Evolutionary conservation across 2,888 invertebrate species (phyloP).

Genomic region (Melitaea athalia): DNA sequence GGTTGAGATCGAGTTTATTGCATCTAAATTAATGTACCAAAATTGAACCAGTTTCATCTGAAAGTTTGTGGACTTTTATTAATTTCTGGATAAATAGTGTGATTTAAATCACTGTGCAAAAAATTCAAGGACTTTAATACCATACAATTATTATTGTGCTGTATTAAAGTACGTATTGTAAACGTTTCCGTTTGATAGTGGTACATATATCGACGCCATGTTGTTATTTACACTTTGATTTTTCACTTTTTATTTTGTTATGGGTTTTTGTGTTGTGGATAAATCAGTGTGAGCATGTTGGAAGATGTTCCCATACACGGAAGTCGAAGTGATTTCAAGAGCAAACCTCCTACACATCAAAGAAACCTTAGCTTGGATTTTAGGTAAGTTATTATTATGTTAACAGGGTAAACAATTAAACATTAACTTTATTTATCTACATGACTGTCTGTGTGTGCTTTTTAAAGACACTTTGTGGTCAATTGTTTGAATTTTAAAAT

Average conservation of each 20-base stretch:
- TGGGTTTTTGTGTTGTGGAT: constrained; percentile 69
- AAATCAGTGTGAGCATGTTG: constrained; percentile 75
- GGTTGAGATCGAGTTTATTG: neutral
- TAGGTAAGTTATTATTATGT: constrained; percentile 82
- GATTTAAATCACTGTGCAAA: neutral
- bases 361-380: constrained; percentile 95
- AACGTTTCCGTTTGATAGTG: constrained; percentile 30
- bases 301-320: constrained; percentile 81
- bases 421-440: constrained; percentile 21
- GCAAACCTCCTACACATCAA: constrained; percentile 85
- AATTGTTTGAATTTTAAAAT: neutral
- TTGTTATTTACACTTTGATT: constrained; percentile 78
- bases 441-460: constrained; percentile 15
- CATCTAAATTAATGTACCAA: neutral
- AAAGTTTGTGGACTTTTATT: neutral
- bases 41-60: neutral
- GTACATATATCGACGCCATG: constrained; percentile 68
- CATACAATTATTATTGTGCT: neutral
- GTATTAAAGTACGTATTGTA: constrained; percentile 21
- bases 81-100: neutral
- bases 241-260: constrained; percentile 56
- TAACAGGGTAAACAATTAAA: constrained; percentile 10
- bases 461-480: neutral
- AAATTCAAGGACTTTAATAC: neutral
- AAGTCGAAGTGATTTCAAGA: constrained; percentile 69